A percentile compares a stretch with the other conserved stretches of the same genome.
phyloP scores from a whole-genome alignment of 2,888 invertebrate genomes.

The Mylabris sibirica region DNA sequence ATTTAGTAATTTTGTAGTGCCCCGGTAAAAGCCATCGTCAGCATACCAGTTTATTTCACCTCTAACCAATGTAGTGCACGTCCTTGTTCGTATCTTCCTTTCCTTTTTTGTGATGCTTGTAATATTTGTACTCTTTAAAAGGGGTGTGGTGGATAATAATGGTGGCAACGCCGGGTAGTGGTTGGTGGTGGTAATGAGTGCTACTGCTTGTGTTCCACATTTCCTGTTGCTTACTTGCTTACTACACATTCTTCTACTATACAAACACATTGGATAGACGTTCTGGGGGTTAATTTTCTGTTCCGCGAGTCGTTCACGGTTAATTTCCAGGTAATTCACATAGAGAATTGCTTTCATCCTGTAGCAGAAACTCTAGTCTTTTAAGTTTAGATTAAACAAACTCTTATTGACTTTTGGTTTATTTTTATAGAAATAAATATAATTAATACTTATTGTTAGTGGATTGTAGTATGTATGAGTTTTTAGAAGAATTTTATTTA shows the following conservation, averaged over 20 bases:
- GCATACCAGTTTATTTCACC: conserved; percentile 38
- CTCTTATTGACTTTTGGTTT: conserved; percentile 37
- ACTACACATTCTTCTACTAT: conserved; percentile 40
- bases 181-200: conserved; percentile 52
- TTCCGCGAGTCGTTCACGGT: conserved; percentile 51
- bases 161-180: conserved; percentile 13
- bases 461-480: background rate
- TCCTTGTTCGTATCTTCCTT: conserved; percentile 7
- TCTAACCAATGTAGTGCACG: conserved; percentile 27
- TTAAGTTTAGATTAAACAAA: conserved; percentile 43
- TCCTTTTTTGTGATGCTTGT: conserved; percentile 5
- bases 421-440: background rate
- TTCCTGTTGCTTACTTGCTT: conserved; percentile 52
- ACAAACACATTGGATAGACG: conserved; percentile 19
- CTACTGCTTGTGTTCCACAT: conserved; percentile 53
- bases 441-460: background rate
- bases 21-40: conserved; percentile 49
- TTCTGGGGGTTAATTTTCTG: conserved; percentile 41
- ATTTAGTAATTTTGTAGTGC: conserved; percentile 51
- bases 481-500: background rate
- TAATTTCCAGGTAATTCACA: conserved; percentile 59
- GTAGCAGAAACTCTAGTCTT: conserved; percentile 42
- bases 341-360: conserved; percentile 52
- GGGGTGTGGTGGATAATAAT: background rate
- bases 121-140: conserved; percentile 21